phyloP scores from a whole-genome alignment of 1,140 invertebrate genomes.

The Trinorchestia longiramus region DNA sequence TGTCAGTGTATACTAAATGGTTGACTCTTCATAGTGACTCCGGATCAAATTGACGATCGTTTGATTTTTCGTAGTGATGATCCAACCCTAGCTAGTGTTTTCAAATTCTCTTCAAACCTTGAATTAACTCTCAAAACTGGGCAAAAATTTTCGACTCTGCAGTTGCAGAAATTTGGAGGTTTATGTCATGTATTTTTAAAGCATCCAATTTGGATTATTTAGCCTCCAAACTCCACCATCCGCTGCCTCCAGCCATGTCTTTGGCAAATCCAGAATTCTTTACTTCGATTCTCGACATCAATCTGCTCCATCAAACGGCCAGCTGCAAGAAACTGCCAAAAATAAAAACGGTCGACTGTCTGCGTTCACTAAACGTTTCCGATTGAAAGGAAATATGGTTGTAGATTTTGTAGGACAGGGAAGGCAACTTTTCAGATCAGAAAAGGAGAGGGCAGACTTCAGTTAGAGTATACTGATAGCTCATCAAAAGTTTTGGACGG shows the following conservation, averaged over 20 bases:
- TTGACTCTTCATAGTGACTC: too few relatives aligned
- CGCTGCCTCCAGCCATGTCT: too few relatives aligned
- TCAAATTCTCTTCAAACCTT: too few relatives aligned
- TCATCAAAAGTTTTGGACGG: background rate
- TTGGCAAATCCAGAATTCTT: background rate
- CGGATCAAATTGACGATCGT: too few relatives aligned
- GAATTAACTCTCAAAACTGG: background rate
- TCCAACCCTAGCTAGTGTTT: too few relatives aligned
- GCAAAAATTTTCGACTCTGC: background rate
- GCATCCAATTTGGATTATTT: background rate
- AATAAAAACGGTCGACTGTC: background rate
- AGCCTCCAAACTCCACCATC: background rate
- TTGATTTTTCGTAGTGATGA: too few relatives aligned
- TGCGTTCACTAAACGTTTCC: background rate
- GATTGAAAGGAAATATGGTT: slow-evolving; percentile 1
- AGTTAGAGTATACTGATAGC: background rate
- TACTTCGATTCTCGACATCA: background rate
- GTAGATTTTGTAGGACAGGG: background rate
- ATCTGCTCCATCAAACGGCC: background rate
- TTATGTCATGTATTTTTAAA: background rate
- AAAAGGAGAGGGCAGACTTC: background rate
- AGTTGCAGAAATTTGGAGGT: background rate
- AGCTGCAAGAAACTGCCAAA: background rate
- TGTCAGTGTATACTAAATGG: too few relatives aligned
- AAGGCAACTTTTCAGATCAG: background rate